Evolutionary conservation across 2,113 vertebrate species (phyloP), one percentile per base, ranked within the genome.

Genomic region (Tamias sibiricus): DNA sequence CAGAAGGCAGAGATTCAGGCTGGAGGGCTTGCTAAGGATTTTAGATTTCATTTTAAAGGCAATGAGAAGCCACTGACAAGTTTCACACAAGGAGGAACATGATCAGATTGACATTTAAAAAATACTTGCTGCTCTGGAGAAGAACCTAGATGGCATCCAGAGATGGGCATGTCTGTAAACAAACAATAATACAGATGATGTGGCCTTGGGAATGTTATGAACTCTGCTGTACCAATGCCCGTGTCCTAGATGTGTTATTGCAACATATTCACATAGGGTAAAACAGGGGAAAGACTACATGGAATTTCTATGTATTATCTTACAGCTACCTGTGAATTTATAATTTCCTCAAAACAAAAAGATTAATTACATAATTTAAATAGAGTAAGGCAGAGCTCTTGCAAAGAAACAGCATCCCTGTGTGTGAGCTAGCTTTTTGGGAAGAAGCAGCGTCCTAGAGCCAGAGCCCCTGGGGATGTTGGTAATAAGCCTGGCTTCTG

Each of bases 341-440:
- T 2, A 16, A 54, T 28, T 68, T 49, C 57, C 71, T 84, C 82
- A 44, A 83, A 71, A 83, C 26, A 84, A 59, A 40, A 64, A 54
- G 14, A 24, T 49, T 35, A n/a, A 72, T 74, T n/a, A 8, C 8
- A 6, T 6, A n/a, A 42, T 17, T 75, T 42, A 68, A 52, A 28
- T 28, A 49, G 64, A 75, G 2, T 76, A 42, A 9, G 37, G 40
- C 40, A 85, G 47, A 81, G 10, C 49, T 49, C 57, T 74, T 6
- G 47, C 40, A 57, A 44, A 91, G 16, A 30, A 59, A 42, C 87
- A 87, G 64, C 93, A 95, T 81, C 91, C 92, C 5, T 9, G 32
- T 19, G 52, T 12, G n/a, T 1, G 35, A 7, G 64, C 20, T 8
- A 19, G 68, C 6, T 54, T 72, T 12, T 44, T 16, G 17, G 68